A percentile compares a stretch with the other conserved stretches of the same genome.
Conservation (phyloP, 2,888 invertebrate species). For the Nemapogon koenigi region DNA sequence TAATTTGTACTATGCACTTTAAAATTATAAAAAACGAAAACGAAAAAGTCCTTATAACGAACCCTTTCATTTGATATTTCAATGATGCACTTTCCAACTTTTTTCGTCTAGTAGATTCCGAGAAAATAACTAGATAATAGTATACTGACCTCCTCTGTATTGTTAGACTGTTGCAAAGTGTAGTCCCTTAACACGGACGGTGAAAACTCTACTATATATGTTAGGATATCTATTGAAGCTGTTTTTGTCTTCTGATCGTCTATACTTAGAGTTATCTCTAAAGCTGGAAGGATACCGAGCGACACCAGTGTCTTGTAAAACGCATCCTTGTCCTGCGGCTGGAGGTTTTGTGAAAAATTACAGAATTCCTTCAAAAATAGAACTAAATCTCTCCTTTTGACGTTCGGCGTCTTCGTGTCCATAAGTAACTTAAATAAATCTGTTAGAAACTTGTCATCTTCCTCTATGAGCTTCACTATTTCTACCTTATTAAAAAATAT, state of each 20-base stretch:
- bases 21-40: no score
- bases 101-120: no score
- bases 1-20: no score
- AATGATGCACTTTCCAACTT: no score
- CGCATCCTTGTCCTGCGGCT: slow-evolving; percentile 95
- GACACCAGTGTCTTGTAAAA: slow-evolving; percentile 95
- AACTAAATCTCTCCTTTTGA: slow-evolving; percentile 90
- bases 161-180: slow-evolving; percentile 90
- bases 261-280: slow-evolving; percentile 90
- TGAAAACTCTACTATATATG: slow-evolving; percentile 97
- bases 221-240: slow-evolving; percentile 97
- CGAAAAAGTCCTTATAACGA: no score
- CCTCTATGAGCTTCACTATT: slow-evolving; percentile 97
- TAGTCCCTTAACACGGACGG: slow-evolving; percentile 97
- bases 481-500: slow-evolving; percentile 99
- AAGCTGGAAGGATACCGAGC: slow-evolving; percentile 85
- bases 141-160: slow-evolving; percentile 78
- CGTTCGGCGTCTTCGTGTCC: slow-evolving; percentile 84
- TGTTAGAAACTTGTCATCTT: slow-evolving; percentile 95
- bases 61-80: no score
- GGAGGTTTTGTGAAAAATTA: slow-evolving; percentile 97
- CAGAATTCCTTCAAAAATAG: slow-evolving; percentile 99
- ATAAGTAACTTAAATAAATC: slow-evolving; percentile 94
- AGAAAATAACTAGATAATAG: background rate
- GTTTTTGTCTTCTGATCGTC: slow-evolving; percentile 94